Evolutionary conservation across 2,888 invertebrate species (phyloP), one percentile per base, ranked within the genome.

Genomic region (Polydesmus complanatus): DNA sequence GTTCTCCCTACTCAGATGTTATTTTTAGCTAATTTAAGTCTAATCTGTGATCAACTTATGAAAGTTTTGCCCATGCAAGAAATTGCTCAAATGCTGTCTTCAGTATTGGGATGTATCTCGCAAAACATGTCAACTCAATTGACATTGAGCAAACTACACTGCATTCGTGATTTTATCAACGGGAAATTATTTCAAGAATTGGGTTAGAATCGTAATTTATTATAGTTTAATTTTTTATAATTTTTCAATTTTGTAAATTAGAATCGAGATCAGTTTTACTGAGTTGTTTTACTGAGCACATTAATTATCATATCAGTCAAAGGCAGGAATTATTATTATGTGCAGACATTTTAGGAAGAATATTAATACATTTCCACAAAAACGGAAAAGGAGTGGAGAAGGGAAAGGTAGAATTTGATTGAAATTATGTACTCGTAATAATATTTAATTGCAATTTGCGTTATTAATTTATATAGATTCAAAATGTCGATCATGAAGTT

Each of bases 211-310:
- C 19, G 8, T n/a, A 51, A 21, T 11, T 51, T n/a, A 8, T 51
- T 8, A 8, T n/a, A 26, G 19, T 47, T 27, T 5, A n/a, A 49
- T 21, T 21, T 37, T 51, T 5, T 11, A 14, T 51, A 51, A 21
- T 51, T 11, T n/a, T 51, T 11, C 21, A 21, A n/a, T 27, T 49
- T 27, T 47, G 21, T 5, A n/a, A 49, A 8, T 21, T 74, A 88
- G 93, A 91, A 73, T 89, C 91, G 1, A 81, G 94, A 61, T 85
- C 85, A 69, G 81, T 89, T 61, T 79, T 95, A 3, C 77, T 95
- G 23, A 83, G 85, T 0, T 86, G 88, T 1, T 86, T 88, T 27
- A 90, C 92, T 71, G 84, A 86, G 66, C 92, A 94, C 69, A 74
- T 95, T 49, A 82, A 89, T 27, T 82, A 85, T 23, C 92, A 94